Percentiles rank a stretch among this genome's conserved stretches.
phyloP scores from a whole-genome alignment of 2,113 vertebrate genomes.

The Gambusia holbrooki region DNA sequence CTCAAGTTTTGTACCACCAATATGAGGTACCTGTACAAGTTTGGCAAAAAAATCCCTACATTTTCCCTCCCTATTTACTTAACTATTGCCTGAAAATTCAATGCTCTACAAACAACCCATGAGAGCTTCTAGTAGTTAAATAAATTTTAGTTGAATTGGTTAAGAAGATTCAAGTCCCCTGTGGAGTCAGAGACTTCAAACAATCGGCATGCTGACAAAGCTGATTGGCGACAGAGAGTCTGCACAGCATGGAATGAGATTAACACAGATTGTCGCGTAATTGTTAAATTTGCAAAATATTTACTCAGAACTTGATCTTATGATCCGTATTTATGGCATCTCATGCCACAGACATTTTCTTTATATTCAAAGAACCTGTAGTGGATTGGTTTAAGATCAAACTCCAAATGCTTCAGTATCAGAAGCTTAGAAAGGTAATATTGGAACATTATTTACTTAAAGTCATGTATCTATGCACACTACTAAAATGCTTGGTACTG shows the following conservation, averaged over 20 bases:
- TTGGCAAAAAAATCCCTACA: background rate
- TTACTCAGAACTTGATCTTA: background rate
- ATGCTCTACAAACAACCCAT: background rate
- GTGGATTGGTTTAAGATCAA: no score
- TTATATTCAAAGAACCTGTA: no score
- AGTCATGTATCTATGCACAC: no score
- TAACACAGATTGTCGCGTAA: background rate
- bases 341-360: background rate
- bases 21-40: background rate
- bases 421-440: no score
- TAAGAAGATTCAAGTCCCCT: background rate
- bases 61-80: background rate
- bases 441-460: no score
- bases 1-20: no score
- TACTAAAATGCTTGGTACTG: no score
- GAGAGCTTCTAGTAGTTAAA: no score
- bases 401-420: no score
- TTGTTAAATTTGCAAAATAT: background rate
- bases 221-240: background rate
- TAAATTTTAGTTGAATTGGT: no score
- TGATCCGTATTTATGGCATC: background rate
- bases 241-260: background rate
- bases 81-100: background rate
- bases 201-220: background rate
- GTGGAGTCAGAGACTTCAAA: background rate